Evolutionary conservation across 2,797 vertebrate genomes (phyloP).

Genomic region (Apodemus agrarius): DNA sequence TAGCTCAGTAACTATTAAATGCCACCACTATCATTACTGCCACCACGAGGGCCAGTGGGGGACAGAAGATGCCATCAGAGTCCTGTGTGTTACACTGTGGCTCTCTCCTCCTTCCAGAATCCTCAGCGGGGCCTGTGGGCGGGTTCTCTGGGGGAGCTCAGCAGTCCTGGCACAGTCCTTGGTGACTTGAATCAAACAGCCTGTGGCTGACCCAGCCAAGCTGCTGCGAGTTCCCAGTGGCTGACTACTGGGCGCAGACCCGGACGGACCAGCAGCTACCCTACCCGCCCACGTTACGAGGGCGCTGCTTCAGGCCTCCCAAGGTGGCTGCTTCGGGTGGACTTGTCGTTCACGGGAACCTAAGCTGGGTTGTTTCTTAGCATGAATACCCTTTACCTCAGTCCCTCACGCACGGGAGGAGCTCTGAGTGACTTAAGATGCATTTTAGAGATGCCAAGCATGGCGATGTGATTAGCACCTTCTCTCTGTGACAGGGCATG

Average conservation of each 20-base stretch:
- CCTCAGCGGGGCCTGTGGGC: background rate
- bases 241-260: background rate
- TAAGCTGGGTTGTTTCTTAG: background rate
- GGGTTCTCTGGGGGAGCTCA: background rate
- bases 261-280: background rate
- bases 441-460: background rate
- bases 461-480: background rate
- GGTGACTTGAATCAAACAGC: background rate
- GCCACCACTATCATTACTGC: accelerated
- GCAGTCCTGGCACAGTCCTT: background rate
- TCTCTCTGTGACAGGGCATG: background rate
- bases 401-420: background rate
- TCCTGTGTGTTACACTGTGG: accelerated
- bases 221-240: background rate
- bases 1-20: background rate
- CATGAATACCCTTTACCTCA: background rate
- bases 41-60: background rate
- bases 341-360: background rate
- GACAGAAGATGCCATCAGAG: background rate
- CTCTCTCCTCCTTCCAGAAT: background rate
- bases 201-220: background rate
- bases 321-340: background rate
- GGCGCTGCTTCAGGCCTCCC: accelerated
- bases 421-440: background rate
- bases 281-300: background rate